Conservation (phyloP, 2,888 invertebrate genomes). For the Anorthoa munda region DNA sequence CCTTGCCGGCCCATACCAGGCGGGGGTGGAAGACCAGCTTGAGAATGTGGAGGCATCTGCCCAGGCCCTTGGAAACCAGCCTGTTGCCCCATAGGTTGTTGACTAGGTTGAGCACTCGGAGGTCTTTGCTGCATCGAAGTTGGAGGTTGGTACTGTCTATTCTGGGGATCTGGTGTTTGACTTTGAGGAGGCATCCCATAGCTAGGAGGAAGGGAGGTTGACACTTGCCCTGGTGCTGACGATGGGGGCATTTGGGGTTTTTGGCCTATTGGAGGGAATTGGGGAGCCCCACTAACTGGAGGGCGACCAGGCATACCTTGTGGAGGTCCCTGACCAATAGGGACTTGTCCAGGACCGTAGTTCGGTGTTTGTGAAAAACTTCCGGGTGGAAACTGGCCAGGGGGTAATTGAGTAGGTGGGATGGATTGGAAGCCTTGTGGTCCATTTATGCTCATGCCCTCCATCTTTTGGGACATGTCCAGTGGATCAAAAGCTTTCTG, state of each 20-base stretch:
- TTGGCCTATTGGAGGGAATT: slow-evolving; percentile 72
- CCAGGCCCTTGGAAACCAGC: slow-evolving; percentile 64
- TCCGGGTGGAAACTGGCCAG: slow-evolving; percentile 78
- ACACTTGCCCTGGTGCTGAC: slow-evolving; percentile 72
- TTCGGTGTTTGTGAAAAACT: slow-evolving; percentile 78
- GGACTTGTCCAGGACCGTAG: slow-evolving; percentile 72
- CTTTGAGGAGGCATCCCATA: slow-evolving; percentile 71
- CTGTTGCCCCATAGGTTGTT: slow-evolving; percentile 66
- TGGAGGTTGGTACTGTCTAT: slow-evolving; percentile 66
- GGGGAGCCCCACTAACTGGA: slow-evolving; percentile 73
- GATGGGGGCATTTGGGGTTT: slow-evolving; percentile 75
- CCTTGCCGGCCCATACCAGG: slow-evolving; percentile 66
- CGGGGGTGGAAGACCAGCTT: slow-evolving; percentile 65
- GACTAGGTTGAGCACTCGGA: slow-evolving; percentile 74
- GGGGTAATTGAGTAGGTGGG: slow-evolving; percentile 82
- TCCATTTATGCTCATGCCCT: slow-evolving; percentile 85
- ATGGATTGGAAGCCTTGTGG: slow-evolving; percentile 79
- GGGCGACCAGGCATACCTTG: slow-evolving; percentile 68
- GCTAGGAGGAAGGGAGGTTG: slow-evolving; percentile 59
- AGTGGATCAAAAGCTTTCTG: slow-evolving; percentile 72
- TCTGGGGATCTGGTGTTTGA: slow-evolving; percentile 61
- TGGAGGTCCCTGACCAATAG: slow-evolving; percentile 69
- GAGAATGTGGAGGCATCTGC: slow-evolving; percentile 73
- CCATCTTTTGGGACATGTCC: slow-evolving; percentile 88
- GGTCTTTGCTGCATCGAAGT: slow-evolving; percentile 69